Percentiles rank a stretch among this genome's conserved stretches.
These are phyloP conservation scores for Galeopterus variegatus DNA, from an alignment of 2,113 vertebrate genomes.

Conservation along the genomic window DNA sequence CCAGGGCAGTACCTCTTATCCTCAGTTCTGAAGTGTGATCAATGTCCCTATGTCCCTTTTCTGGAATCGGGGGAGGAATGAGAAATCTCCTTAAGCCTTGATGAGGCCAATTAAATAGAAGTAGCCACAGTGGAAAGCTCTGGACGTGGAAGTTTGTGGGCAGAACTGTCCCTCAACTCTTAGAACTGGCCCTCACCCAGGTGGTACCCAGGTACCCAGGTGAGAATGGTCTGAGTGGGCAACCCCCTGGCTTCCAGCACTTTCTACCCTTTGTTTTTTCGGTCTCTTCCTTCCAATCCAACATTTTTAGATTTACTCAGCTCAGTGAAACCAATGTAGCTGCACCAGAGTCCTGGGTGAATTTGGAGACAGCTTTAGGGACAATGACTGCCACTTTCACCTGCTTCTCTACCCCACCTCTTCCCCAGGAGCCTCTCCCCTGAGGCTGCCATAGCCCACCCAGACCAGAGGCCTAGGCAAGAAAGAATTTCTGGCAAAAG, in stretches of 20 bases:
- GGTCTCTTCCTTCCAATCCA: not conserved
- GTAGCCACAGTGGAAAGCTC: not conserved
- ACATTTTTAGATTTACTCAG: not conserved
- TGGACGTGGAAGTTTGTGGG: rapidly evolving
- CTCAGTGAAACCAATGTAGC: not conserved
- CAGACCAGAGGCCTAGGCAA: not conserved
- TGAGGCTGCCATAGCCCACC: not conserved
- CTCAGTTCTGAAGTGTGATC: not conserved
- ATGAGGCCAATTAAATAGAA: not conserved
- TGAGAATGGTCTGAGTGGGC: not conserved
- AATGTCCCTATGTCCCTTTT: not conserved
- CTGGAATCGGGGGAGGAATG: not conserved
- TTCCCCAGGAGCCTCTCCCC: not conserved
- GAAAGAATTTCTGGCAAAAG: not conserved
- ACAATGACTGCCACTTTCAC: not conserved
- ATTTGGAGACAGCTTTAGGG: not conserved
- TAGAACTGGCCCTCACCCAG: not conserved
- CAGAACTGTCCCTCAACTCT: not conserved
- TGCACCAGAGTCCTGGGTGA: not conserved
- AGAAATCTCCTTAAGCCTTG: not conserved
- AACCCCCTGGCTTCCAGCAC: not conserved
- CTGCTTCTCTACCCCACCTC: not conserved
- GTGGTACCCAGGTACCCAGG: not conserved
- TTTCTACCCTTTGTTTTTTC: not conserved
- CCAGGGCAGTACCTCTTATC: not conserved